Base-by-base conservation (phyloP, 2,888 invertebrate genomes). In the Sinohyriopsis cumingii region DNA sequence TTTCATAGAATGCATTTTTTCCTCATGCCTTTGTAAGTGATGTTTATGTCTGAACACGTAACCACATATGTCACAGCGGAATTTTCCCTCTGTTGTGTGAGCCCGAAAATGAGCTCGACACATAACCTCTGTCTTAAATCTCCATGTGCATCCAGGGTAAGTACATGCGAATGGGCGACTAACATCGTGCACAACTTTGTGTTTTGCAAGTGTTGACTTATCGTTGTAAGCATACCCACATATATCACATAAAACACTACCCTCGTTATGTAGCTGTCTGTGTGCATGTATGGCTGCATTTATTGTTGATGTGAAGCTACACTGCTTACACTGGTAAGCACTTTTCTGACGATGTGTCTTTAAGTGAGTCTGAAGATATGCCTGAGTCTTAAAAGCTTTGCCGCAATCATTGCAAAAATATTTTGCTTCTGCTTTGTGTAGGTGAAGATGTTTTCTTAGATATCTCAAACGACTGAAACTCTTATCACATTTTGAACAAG, bases 21-120 rank as follows among this genome's bases (percentile, higher is more conserved):
- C 73, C 63, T 86, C 83, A 67, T 89, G 88, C 56, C 89, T 75
- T 62, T 84, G 84, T 19, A 89, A 78, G 67, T 89, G 89, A 73
- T 89, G 89, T 66, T 88, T 89, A 55, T 88, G 86, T 19, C 87
- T 76, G 68, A 89, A 89, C 12, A 80, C 76, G 68, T 88, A 87
- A 6, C 85, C 83, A 72, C 88, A 88, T 25, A 82, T 55, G 6
- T 65, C 65, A 73, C 88, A 88, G 59, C 79, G 76, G 72, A 87
- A 88, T 68, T 86, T 85, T 1, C 85, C 85, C 60, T 82, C 79
- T 0, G 82, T 81, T 0, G 83, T 82, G 73, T 89, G 89, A 7
- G 82, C 81, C 20, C 81, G 74, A 19, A 84, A 76, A 75, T 89
- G 89, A 9, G 86, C 88, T 22, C 78, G 74, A 68, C 87, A 86